A percentile compares a stretch with the other conserved stretches of the same genome.
phyloP scores from a whole-genome alignment of 1,140 invertebrate species.

The Ruditapes philippinarum region DNA sequence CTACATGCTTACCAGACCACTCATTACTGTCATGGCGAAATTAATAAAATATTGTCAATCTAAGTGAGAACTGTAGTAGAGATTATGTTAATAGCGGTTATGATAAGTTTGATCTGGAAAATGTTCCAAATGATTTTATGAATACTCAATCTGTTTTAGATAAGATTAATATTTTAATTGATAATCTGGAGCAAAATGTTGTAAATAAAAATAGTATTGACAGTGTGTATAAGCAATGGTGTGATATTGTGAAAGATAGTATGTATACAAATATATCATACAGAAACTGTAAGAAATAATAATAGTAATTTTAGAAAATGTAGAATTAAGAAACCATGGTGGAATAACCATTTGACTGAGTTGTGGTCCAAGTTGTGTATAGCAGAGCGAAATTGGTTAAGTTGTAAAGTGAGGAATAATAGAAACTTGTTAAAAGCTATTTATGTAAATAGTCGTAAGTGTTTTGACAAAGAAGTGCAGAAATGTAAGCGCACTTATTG shows the following conservation, averaged over 20 bases:
- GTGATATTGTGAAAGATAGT: conserved; percentile 6
- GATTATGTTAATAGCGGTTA: too few species aligned
- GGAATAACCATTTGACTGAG: neutral
- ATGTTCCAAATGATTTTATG: neutral
- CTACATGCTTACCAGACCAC: too few species aligned
- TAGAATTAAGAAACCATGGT: neutral
- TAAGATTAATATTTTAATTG: too few species aligned
- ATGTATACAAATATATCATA: conserved; percentile 10
- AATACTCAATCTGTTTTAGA: too few species aligned
- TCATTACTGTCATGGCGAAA: too few species aligned
- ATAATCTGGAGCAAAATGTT: neutral
- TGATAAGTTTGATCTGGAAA: neutral
- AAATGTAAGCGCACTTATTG: neutral
- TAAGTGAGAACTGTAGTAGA: too few species aligned
- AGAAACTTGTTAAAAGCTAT: neutral
- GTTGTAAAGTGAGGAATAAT: neutral
- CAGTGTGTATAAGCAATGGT: conserved; percentile 38
- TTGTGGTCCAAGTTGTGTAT: neutral
- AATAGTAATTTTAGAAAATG: neutral
- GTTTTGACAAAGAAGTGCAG: neutral
- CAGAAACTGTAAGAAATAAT: neutral
- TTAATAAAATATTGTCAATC: too few species aligned
- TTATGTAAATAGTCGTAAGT: neutral
- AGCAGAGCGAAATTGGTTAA: neutral
- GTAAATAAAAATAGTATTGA: conserved; percentile 3